phyloP scores from a whole-genome alignment of 2,113 vertebrate species.

The Pionites leucogaster region DNA sequence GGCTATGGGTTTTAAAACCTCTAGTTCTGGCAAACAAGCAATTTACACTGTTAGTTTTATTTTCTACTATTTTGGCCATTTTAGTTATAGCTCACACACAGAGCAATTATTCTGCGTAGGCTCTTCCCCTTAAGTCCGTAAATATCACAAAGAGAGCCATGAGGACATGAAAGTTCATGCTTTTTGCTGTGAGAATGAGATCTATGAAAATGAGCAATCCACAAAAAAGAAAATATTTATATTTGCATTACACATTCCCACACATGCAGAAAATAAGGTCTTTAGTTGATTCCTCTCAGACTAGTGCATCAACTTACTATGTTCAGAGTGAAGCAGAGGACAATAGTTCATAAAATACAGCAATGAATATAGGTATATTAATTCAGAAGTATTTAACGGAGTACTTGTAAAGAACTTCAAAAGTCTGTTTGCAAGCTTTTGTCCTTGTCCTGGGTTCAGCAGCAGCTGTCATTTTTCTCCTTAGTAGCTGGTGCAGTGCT shows the following conservation, averaged over 20 bases:
- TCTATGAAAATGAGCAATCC: background rate
- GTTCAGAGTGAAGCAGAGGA: background rate
- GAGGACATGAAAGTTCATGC: background rate
- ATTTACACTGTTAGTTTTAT: background rate
- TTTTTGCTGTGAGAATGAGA: background rate
- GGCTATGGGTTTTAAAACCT: background rate
- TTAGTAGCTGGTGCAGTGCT: no score
- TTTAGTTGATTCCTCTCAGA: background rate
- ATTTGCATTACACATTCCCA: background rate
- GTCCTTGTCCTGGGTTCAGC: background rate
- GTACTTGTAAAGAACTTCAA: background rate
- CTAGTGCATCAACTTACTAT: background rate
- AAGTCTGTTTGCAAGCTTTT: background rate
- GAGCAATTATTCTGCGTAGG: background rate
- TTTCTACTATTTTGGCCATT: background rate
- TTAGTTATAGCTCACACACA: background rate
- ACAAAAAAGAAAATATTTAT: background rate
- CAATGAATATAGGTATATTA: background rate
- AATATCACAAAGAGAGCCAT: background rate
- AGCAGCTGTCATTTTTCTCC: no score
- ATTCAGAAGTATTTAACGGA: background rate
- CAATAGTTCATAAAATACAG: background rate
- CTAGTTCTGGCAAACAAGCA: background rate
- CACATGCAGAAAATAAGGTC: background rate
- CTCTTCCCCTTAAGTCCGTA: background rate